Conservation (phyloP, 2,888 invertebrate species). For the Volucella inanis region DNA sequence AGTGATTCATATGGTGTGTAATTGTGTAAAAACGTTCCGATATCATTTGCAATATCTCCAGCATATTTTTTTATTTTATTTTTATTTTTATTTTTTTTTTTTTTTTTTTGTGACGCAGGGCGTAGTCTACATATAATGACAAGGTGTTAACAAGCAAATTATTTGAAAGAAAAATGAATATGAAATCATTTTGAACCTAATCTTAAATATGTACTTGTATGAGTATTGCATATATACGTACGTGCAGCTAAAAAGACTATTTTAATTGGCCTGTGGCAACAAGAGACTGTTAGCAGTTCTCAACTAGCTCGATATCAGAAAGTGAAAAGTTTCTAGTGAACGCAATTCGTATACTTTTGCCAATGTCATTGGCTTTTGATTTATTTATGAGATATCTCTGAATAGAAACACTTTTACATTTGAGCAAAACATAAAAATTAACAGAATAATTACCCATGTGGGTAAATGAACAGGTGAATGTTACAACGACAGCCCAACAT, state of each 20-base stretch:
- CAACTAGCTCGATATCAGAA: conserved; percentile 28
- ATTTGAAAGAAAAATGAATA: not conserved
- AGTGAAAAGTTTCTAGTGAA: conserved; percentile 46
- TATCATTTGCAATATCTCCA: not conserved
- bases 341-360: conserved; percentile 42
- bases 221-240: no score
- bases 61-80: no score
- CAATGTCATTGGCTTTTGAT: conserved; percentile 19
- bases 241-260: conserved; percentile 18
- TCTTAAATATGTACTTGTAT: not conserved
- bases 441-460: no score
- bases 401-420: not conserved
- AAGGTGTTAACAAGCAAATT: not conserved
- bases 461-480: not conserved
- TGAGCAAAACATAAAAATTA: not conserved
- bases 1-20: conserved; percentile 42
- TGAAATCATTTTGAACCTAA: conserved; percentile 41
- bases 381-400: conserved; percentile 2
- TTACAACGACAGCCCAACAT: not conserved
- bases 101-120: not conserved
- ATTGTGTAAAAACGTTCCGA: conserved; percentile 11
- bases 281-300: conserved; percentile 30
- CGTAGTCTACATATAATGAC: conserved; percentile 31
- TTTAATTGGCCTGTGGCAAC: conserved; percentile 30
- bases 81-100: no score